Evolutionary conservation across 2,888 invertebrate species (phyloP).

Genomic region (Megaustenia siamemsis): DNA sequence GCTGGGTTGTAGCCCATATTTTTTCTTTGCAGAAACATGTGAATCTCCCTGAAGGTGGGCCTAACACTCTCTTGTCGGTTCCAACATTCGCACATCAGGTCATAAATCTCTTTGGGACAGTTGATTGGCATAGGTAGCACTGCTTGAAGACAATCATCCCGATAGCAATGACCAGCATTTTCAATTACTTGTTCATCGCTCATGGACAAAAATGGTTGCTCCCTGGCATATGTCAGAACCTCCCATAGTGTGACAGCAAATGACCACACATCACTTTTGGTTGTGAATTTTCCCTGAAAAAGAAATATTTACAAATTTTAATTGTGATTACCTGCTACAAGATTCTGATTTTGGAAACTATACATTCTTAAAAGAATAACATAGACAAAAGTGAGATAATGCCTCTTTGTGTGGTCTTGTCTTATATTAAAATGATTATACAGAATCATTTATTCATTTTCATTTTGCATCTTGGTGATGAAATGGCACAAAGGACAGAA

Average conservation of each 20-base stretch:
- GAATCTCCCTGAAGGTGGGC: constrained; percentile 92
- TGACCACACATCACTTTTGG: constrained; percentile 93
- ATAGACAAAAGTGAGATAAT: too few relatives aligned
- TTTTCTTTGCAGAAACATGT: constrained; percentile 87
- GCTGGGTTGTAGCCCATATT: constrained; percentile 80
- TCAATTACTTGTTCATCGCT: constrained; percentile 90
- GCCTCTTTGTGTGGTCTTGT: too few relatives aligned
- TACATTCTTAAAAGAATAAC: too few relatives aligned
- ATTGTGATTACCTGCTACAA: too few relatives aligned
- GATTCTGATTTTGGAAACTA: too few relatives aligned
- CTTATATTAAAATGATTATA: too few relatives aligned
- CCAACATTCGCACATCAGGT: constrained; percentile 95
- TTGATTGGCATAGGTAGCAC: constrained; percentile 87
- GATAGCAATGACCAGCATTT: constrained; percentile 88
- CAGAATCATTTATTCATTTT: too few relatives aligned
- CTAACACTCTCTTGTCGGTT: constrained; percentile 89
- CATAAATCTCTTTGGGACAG: constrained; percentile 93
- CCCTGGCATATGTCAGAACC: constrained; percentile 88
- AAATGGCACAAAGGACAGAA: too few relatives aligned
- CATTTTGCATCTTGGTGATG: too few relatives aligned
- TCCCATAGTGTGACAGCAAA: constrained; percentile 94
- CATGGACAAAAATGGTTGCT: constrained; percentile 88
- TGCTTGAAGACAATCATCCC: constrained; percentile 84
- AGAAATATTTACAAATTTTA: too few relatives aligned
- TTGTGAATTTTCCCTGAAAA: constrained; percentile 89